These are phyloP conservation scores for Platygyra sinensis DNA, from an alignment of 64 coral and sea anemone genomes.

Conservation along the genomic window DNA sequence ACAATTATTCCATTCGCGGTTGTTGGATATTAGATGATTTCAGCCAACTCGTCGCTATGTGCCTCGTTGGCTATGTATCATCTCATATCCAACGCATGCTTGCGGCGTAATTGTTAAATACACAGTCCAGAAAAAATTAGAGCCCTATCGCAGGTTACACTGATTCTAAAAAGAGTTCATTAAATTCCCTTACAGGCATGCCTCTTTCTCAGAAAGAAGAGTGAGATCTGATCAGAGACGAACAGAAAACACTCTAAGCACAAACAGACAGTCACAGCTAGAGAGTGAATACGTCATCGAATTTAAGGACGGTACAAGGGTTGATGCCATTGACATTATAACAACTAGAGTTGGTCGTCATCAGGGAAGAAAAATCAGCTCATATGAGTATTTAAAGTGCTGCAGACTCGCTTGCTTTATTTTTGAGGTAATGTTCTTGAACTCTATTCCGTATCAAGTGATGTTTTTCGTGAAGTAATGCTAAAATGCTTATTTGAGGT, in stretches of 20 bases:
- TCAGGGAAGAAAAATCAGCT: not conserved
- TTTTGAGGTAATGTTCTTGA: not conserved
- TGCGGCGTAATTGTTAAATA: no score
- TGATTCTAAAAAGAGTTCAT: not conserved
- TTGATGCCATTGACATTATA: conserved; percentile 18
- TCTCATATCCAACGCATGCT: no score
- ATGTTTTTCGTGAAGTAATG: not conserved
- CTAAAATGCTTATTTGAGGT: not conserved
- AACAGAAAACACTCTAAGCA: not conserved
- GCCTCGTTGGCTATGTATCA: no score
- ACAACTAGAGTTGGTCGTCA: not conserved
- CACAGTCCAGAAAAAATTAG: no score
- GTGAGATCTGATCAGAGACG: conserved; percentile 3
- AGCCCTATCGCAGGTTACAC: not conserved
- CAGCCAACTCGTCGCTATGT: no score
- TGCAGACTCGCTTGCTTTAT: conserved; percentile 1
- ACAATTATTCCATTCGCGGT: no score
- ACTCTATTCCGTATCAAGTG: not conserved
- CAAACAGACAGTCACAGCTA: conserved; percentile 8
- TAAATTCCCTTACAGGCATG: not conserved
- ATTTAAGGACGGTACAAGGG: not conserved
- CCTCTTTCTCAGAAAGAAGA: conserved; percentile 1
- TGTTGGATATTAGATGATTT: no score
- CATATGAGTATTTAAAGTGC: not conserved
- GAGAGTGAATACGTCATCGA: not conserved